phyloP scores from a whole-genome alignment of 2,888 invertebrate genomes.

The Lampropteryx suffumata region DNA sequence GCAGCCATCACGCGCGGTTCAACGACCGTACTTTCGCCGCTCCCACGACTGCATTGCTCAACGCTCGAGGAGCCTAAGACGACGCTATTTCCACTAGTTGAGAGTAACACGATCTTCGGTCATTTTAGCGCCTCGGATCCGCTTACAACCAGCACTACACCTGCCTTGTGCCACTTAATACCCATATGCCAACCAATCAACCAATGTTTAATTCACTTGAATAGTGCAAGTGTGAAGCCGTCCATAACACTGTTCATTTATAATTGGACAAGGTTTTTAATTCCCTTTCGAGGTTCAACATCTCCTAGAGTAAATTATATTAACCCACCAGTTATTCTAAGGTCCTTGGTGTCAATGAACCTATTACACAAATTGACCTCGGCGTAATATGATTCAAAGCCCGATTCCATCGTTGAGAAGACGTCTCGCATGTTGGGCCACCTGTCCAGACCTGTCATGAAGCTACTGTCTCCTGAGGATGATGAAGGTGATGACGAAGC shows the following conservation, averaged over 20 bases:
- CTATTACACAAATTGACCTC: constrained; percentile 23
- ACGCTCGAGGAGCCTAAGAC: constrained; percentile 55
- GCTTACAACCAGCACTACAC: constrained; percentile 27
- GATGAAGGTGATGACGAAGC: constrained; percentile 78
- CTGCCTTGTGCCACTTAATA: constrained; percentile 23
- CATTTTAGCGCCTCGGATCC: constrained; percentile 34
- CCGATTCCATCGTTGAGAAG: constrained; percentile 84
- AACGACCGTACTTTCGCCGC: constrained; percentile 79
- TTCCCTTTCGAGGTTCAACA: constrained; percentile 13
- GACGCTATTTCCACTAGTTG: constrained; percentile 40
- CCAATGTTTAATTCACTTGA: constrained; percentile 3
- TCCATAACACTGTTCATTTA: neutral
- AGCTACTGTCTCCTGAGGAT: constrained; percentile 72
- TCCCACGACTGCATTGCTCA: constrained; percentile 75
- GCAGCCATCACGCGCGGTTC: constrained; percentile 65
- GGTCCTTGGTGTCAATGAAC: constrained; percentile 15
- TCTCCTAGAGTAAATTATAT: constrained; percentile 12
- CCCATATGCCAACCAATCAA: neutral
- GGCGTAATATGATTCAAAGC: constrained; percentile 62
- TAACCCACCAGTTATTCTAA: constrained; percentile 3
- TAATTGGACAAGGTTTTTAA: constrained; percentile 2
- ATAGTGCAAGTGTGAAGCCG: neutral
- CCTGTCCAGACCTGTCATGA: constrained; percentile 72
- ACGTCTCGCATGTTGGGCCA: constrained; percentile 74
- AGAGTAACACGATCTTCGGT: constrained; percentile 25